Evolutionary conservation across 2,888 invertebrate species (phyloP).

Genomic region (Cephus pulcher): DNA sequence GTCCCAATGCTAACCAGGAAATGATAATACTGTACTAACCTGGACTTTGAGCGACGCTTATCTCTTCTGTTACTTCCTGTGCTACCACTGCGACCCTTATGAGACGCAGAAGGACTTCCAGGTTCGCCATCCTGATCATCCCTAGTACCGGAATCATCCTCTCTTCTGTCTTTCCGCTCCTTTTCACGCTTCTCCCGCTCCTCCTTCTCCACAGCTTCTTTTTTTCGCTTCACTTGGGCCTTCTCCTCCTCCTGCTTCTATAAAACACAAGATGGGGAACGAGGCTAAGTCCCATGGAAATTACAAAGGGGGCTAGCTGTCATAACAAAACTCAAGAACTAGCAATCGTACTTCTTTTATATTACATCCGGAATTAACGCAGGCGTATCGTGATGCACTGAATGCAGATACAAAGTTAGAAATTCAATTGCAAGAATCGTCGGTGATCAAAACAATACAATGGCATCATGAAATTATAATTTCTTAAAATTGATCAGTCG

Average conservation of each 20-base stretch:
- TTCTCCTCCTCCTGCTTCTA: slow-evolving; percentile 83
- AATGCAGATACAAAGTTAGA: not conserved
- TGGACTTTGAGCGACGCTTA: slow-evolving; percentile 68
- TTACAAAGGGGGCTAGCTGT: slow-evolving; percentile 33
- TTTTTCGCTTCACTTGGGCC: slow-evolving; percentile 75
- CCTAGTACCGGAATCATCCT: slow-evolving; percentile 64
- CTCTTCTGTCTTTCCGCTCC: slow-evolving; percentile 64
- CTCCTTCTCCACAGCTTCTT: slow-evolving; percentile 74
- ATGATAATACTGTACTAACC: slow-evolving; percentile 51
- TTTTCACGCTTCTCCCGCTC: slow-evolving; percentile 70
- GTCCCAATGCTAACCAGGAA: not conserved
- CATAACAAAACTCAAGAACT: slow-evolving; percentile 46
- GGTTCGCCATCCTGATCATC: slow-evolving; percentile 61
- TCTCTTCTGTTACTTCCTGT: slow-evolving; percentile 60
- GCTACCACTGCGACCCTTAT: slow-evolving; percentile 56
- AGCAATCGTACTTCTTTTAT: slow-evolving; percentile 46
- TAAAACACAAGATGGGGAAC: slow-evolving; percentile 64
- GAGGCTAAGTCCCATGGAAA: slow-evolving; percentile 19
- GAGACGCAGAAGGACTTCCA: slow-evolving; percentile 55
- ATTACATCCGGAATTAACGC: slow-evolving; percentile 5
- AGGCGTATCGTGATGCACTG: not conserved
- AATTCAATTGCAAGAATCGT: not conserved
- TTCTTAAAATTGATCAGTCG: not conserved
- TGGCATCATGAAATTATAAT: not conserved
- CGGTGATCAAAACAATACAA: not conserved